A percentile compares a stretch with the other conserved stretches of the same genome.
These are phyloP conservation scores for Danio rerio DNA, from an alignment of 2,113 vertebrate species.

Conservation along the genomic window DNA sequence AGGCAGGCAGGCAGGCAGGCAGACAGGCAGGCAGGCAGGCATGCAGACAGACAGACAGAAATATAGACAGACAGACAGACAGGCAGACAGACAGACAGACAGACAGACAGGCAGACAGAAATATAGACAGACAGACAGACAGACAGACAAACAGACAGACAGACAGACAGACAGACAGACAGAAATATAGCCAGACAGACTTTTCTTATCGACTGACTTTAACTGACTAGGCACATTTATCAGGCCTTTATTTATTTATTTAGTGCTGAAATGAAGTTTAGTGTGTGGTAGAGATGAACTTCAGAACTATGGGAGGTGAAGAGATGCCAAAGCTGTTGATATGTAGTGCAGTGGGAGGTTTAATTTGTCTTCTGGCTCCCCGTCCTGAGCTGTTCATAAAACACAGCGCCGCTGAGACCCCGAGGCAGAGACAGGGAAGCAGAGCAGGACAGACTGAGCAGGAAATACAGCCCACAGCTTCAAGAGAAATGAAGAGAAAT, in stretches of 20 bases:
- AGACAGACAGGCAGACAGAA: background rate
- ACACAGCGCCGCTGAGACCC: background rate
- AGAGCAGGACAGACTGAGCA: constrained; percentile 7
- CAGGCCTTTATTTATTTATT: background rate
- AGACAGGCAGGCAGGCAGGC: no score
- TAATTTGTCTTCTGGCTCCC: constrained; percentile 21
- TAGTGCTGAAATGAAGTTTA: background rate
- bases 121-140: background rate
- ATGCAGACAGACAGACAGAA: no score
- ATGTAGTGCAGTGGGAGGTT: constrained; percentile 8
- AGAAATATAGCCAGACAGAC: no score
- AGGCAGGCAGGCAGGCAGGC: no score
- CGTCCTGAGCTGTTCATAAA: constrained; percentile 19
- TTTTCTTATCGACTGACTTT: no score
- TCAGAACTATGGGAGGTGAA: constrained; percentile 15
- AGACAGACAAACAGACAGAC: background rate
- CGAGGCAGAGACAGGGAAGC: background rate
- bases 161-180: background rate
- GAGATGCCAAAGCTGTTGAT: constrained; percentile 36
- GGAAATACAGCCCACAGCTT: background rate
- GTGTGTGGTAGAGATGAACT: constrained; percentile 19
- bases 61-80: no score
- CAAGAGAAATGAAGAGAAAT: background rate
- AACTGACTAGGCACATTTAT: background rate
- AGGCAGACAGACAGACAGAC: background rate